These are phyloP conservation scores for Oostethus manadensis DNA, from an alignment of 2,113 vertebrate species.

Conservation along the genomic window DNA sequence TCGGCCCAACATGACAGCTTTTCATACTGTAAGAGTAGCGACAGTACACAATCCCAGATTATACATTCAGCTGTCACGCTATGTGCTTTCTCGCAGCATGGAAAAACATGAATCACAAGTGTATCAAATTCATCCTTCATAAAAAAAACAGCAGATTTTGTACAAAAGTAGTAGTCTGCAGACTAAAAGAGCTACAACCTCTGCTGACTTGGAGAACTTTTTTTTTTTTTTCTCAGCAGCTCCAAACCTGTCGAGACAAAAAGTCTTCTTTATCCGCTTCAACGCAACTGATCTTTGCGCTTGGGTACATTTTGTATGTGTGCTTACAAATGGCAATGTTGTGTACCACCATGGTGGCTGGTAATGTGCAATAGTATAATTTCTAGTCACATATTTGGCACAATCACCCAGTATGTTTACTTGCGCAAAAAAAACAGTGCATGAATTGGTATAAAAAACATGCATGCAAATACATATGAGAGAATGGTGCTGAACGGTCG, in stretches of 20 bases:
- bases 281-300: constrained; percentile 31
- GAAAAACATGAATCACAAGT: constrained; percentile 21
- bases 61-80: constrained; percentile 16
- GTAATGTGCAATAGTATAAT: background rate
- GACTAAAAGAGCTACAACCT: constrained; percentile 25
- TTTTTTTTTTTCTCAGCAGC: constrained; percentile 30
- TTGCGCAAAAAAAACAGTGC: too few species aligned
- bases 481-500: too few species aligned
- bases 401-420: too few species aligned
- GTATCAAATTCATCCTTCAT: constrained; percentile 8
- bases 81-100: constrained; percentile 18
- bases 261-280: constrained; percentile 41
- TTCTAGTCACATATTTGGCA: background rate
- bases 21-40: constrained; percentile 12
- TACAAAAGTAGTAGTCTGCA: constrained; percentile 2
- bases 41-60: constrained; percentile 7
- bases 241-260: constrained; percentile 34
- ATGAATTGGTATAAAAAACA: too few species aligned
- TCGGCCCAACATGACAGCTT: constrained; percentile 21
- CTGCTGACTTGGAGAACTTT: constrained; percentile 29
- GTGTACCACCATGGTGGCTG: constrained; percentile 18
- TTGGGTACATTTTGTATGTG: constrained; percentile 11
- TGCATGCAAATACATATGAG: too few species aligned
- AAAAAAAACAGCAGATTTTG: constrained; percentile 9
- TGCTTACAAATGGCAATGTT: constrained; percentile 36